A percentile compares a stretch with the other conserved stretches of the same genome.
phyloP scores from a whole-genome alignment of 2,797 vertebrate genomes.

The Rallus crepitans region DNA sequence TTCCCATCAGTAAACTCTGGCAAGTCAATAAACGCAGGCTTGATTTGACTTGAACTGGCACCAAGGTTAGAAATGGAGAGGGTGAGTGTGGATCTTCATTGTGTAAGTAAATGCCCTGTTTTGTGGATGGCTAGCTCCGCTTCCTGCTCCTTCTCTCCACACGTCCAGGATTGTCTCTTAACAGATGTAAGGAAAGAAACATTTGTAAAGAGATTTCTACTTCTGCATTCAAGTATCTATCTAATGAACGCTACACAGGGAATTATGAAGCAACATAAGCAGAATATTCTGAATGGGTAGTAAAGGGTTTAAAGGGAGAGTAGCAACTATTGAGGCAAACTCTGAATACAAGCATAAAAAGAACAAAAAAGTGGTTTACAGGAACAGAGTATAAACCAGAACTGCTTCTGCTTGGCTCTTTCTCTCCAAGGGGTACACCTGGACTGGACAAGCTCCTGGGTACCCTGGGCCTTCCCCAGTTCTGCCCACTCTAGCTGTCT shows the following conservation, averaged over 20 bases:
- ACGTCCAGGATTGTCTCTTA: not conserved
- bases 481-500: not conserved
- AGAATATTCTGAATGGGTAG: not conserved
- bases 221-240: not conserved
- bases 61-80: constrained; percentile 21
- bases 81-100: not conserved
- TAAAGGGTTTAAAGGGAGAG: not conserved
- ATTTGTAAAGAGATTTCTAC: not conserved
- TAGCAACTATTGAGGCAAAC: not conserved
- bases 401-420: not conserved
- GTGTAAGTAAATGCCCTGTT: not conserved
- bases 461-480: not conserved
- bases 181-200: not conserved
- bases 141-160: not conserved
- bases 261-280: not conserved
- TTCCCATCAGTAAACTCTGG: constrained; percentile 42
- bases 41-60: constrained; percentile 65
- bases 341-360: not conserved
- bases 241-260: not conserved
- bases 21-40: constrained; percentile 13
- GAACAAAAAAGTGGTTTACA: not conserved
- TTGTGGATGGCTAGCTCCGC: not conserved
- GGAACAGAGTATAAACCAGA: not conserved
- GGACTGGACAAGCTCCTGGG: not conserved
- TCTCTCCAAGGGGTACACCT: not conserved